phyloP scores from a whole-genome alignment of 2,888 invertebrate species.

The Silvanus unidentatus region DNA sequence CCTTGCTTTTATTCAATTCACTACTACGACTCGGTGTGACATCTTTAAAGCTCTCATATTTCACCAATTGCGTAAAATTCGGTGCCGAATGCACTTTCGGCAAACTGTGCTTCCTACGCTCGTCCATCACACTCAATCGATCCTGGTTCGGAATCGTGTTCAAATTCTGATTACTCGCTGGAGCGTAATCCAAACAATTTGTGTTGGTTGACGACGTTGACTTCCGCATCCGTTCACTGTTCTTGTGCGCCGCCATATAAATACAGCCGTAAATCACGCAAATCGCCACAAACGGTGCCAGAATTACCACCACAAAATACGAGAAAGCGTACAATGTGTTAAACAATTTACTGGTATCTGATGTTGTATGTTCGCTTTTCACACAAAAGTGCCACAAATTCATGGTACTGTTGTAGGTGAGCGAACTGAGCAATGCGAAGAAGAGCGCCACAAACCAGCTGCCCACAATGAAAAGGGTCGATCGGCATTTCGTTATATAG shows the following conservation, averaged over 20 bases:
- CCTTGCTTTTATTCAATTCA: conserved; percentile 38
- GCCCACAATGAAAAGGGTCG: conserved; percentile 46
- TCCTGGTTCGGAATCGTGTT: too few species aligned
- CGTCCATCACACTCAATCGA: neutral
- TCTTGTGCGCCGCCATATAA: conserved; percentile 69
- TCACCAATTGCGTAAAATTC: conserved; percentile 32
- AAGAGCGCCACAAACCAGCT: conserved; percentile 49
- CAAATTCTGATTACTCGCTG: neutral
- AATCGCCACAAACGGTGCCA: conserved; percentile 56
- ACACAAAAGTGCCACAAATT: conserved; percentile 47
- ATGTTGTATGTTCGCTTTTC: conserved; percentile 17
- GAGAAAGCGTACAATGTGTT: conserved; percentile 46
- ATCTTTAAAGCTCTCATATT: conserved; percentile 14
- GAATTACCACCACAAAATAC: conserved; percentile 48
- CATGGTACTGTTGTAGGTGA: conserved; percentile 44
- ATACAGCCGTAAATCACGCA: conserved; percentile 70
- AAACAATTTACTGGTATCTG: conserved; percentile 32
- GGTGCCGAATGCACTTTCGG: conserved; percentile 42
- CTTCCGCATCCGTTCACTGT: conserved; percentile 56
- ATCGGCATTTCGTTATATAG: conserved; percentile 50
- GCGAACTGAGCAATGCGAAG: conserved; percentile 46
- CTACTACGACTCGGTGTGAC: neutral
- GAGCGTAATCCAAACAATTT: neutral
- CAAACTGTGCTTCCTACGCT: conserved; percentile 13
- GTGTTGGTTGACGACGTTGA: conserved; percentile 35